Percentiles rank a stretch among this genome's conserved stretches.
Conservation (phyloP, 2,113 vertebrate genomes). For the Trinectes maculatus region DNA sequence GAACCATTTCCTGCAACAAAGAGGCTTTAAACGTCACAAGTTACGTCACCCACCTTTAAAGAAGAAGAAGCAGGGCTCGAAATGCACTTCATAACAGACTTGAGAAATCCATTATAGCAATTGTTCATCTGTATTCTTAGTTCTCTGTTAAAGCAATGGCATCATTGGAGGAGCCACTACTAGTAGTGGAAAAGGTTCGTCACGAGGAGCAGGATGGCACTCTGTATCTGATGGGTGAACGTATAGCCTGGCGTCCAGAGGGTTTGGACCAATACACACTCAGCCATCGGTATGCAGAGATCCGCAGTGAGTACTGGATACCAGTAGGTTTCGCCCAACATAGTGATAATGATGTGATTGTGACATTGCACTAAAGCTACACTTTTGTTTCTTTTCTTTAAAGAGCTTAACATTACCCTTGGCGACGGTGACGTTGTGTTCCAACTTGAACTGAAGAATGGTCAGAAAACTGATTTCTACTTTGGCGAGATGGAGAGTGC, state of each 20-base stretch:
- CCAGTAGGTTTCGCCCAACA: not conserved
- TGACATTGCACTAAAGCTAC: not conserved
- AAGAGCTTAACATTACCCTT: conserved; percentile 99
- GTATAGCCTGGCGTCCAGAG: conserved; percentile 96
- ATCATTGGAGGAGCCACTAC: conserved; percentile 95
- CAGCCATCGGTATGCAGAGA: conserved; percentile 97
- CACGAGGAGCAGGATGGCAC: conserved; percentile 98
- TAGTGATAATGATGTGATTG: not conserved
- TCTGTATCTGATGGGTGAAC: conserved; percentile 96
- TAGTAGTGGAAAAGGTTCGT: conserved; percentile 95
- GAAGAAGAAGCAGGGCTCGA: too few relatives aligned
- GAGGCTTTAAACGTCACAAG: too few relatives aligned
- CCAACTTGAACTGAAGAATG: too few relatives aligned
- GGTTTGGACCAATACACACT: conserved; percentile 97
- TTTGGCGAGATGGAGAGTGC: too few relatives aligned
- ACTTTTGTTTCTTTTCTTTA: not conserved
- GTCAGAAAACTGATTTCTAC: too few relatives aligned
- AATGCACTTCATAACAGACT: too few relatives aligned
- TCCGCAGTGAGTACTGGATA: conserved; percentile 90
- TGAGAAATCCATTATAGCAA: too few relatives aligned
- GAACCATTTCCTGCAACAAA: too few relatives aligned
- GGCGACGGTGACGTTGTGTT: too few relatives aligned
- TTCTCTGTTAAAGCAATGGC: conserved; percentile 84
- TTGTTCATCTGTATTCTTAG: conserved; percentile 34
- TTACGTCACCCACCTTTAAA: too few relatives aligned